Conservation (phyloP, 2,888 invertebrate genomes). For the Drosophila kanekoi region DNA sequence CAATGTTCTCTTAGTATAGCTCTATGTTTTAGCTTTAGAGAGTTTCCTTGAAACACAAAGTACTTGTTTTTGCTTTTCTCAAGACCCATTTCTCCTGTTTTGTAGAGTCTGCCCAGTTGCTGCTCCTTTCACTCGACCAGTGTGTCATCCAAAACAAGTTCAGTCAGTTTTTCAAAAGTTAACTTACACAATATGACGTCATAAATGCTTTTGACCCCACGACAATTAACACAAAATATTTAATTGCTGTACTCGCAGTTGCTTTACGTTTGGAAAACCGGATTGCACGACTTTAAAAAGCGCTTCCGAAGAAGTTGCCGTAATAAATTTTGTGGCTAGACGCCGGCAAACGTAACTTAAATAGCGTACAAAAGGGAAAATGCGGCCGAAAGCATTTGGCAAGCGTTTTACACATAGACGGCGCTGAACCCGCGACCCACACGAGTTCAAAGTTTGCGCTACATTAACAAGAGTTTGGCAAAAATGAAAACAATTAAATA, state of each 20-base stretch:
- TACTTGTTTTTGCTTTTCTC: no score
- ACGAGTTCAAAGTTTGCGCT: no score
- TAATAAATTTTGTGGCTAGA: conserved; percentile 34
- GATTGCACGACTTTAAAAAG: conserved; percentile 51
- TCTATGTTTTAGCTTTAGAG: no score
- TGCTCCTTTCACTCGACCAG: conserved; percentile 38
- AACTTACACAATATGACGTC: conserved; percentile 52
- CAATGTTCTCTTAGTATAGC: no score
- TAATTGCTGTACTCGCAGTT: conserved; percentile 12
- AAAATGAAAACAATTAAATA: background rate
- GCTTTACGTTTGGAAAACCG: conserved; percentile 48
- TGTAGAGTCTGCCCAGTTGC: background rate
- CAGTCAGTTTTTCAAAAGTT: background rate
- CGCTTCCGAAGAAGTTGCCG: conserved; percentile 68
- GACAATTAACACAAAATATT: no score
- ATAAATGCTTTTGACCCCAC: conserved; percentile 71
- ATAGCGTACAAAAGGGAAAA: conserved; percentile 15
- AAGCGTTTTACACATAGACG: conserved; percentile 15
- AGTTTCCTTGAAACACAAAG: no score
- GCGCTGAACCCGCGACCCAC: no score
- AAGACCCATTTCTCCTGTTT: no score
- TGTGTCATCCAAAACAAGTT: conserved; percentile 36
- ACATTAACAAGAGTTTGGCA: no score
- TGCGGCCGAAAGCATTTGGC: conserved; percentile 32
- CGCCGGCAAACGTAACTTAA: conserved; percentile 34